Base-by-base conservation (phyloP, 2,888 invertebrate species). In the Leptinotarsa juncta region DNA sequence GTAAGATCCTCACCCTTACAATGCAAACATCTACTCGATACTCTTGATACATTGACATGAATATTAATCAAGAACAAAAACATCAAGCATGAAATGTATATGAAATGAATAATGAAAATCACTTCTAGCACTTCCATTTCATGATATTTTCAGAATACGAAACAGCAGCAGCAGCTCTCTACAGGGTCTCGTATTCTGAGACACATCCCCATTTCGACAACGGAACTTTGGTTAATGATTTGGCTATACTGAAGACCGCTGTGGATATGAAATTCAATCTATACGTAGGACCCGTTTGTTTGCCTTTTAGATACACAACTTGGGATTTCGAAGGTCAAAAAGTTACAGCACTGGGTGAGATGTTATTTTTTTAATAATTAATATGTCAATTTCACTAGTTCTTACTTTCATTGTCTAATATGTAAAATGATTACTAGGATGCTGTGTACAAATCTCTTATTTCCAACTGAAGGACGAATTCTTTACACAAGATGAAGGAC, bases 221-320 rank as follows among this genome's bases (percentile, higher is more conserved):
- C 3, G 42, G 67, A 3, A 82, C 81, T 0, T 76, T 80, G 67
- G 69, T 84, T 32, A 89, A 91, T 78, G 93, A 94, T 82, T 89
- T 93, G 42, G 91, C 89, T 0, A 73, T 93, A 0, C 70, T 93
- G 1, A 83, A 80, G 55, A 83, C 90, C 0, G 32, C 26, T 0
- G 74, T 71, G 0, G 7, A 49, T 0, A 92, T 93, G 0, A 16
- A 12, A 14, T 93, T 90, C 82, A 90, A 85, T 70, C 83, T 87
- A 0, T 83, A 85, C 60, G 91, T 94, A 2, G 91, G 91, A 0
- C 92, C 93, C 0, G 91, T 87, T 26, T 94, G 94, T 81, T 83
- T 94, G 62, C 94, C 94, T 0, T 93, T 93, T 84, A 88, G 88
- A 70, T 90, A 88, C 75, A 79, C 82, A 0, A 81, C 77, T 57